phyloP scores from a whole-genome alignment of 2,113 vertebrate species.

The Lasiurus cinereus region DNA sequence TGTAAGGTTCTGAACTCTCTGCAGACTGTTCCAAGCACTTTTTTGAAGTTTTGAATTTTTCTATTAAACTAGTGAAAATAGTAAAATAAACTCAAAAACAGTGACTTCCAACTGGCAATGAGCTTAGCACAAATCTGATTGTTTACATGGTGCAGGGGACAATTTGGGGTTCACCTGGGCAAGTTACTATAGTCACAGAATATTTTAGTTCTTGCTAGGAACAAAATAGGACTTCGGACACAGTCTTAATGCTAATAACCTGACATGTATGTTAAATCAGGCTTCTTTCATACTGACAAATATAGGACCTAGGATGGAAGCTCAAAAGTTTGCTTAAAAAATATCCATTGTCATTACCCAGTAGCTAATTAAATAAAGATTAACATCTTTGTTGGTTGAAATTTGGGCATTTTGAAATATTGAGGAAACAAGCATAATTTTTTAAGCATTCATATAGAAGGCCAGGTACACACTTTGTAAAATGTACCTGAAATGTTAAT shows the following conservation, averaged over 20 bases:
- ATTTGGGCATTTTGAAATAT: neutral
- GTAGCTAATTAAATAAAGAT: conserved; percentile 32
- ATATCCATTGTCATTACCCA: neutral
- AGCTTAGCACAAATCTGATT: conserved; percentile 52
- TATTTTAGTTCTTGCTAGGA: neutral
- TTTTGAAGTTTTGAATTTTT: conserved; percentile 78
- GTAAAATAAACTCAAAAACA: conserved; percentile 64
- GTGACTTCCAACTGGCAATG: conserved; percentile 24
- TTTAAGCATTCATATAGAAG: neutral
- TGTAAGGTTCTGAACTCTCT: conserved; percentile 68
- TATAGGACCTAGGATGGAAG: neutral
- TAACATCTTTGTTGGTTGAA: neutral
- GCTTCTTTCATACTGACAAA: neutral
- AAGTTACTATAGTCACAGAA: conserved; percentile 38
- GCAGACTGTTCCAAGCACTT: conserved; percentile 68
- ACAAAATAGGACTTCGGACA: neutral
- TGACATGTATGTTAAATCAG: neutral
- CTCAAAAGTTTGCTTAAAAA: conserved; percentile 21
- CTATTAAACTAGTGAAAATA: conserved; percentile 63
- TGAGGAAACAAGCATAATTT: neutral
- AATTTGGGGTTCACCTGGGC: conserved; percentile 57
- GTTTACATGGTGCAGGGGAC: conserved; percentile 41
- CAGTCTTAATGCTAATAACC: conserved; percentile 16
- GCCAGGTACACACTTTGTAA: neutral
- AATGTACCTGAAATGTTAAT: neutral